Evolutionary conservation across 2,797 vertebrate species (phyloP).

Genomic region (Hyperoplus immaculatus): DNA sequence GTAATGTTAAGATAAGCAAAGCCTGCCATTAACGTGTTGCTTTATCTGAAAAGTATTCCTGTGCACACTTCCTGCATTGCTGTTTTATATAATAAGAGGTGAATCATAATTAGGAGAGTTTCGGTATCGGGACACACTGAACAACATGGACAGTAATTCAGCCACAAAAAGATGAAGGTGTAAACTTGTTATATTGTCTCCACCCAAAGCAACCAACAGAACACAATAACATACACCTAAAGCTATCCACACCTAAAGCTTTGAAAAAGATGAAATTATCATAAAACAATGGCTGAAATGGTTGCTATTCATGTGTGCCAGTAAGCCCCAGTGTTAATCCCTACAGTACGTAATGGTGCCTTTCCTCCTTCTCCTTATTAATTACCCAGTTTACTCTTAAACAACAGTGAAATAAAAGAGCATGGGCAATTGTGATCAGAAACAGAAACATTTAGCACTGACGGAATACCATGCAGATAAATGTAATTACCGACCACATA

Average conservation of each 20-base stretch:
- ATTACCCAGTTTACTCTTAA: too few relatives aligned
- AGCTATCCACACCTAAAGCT: too few relatives aligned
- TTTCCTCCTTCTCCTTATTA: background rate
- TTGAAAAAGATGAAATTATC: slow-evolving; percentile 11
- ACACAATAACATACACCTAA: background rate
- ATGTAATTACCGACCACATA: too few relatives aligned
- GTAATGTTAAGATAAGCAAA: too few relatives aligned
- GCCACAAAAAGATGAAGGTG: background rate
- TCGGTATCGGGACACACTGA: background rate
- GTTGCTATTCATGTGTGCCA: background rate
- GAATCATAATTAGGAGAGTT: background rate
- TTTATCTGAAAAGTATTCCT: background rate
- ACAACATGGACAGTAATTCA: background rate
- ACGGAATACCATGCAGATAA: too few relatives aligned
- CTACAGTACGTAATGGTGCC: background rate
- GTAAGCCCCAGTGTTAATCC: background rate
- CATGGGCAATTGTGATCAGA: too few relatives aligned
- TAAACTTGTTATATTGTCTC: background rate
- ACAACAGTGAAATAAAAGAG: too few relatives aligned
- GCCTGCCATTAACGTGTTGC: background rate
- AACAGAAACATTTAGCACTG: too few relatives aligned
- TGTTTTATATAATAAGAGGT: background rate
- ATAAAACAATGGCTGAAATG: background rate
- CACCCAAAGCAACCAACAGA: background rate
- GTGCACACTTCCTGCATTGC: background rate